Conservation (phyloP, 2,888 invertebrate species). For the Nymphalis urticae region DNA sequence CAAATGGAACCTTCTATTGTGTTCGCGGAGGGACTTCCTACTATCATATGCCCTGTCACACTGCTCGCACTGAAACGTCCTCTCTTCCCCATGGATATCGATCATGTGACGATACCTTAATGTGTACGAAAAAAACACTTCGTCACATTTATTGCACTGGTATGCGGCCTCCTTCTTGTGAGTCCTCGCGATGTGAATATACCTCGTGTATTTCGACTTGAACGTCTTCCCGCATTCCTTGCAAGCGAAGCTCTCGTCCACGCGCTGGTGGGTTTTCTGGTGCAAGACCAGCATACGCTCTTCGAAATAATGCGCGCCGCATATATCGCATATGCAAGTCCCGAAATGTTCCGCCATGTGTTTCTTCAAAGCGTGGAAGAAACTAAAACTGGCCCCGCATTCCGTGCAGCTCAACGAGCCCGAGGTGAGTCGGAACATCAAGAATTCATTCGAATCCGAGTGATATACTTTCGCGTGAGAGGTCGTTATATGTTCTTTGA, state of each 20-base stretch:
- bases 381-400: constrained; percentile 51
- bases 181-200: constrained; percentile 61
- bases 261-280: constrained; percentile 57
- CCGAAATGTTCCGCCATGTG: constrained; percentile 73
- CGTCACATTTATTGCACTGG: constrained; percentile 70
- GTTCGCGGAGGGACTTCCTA: constrained; percentile 66
- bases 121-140: constrained; percentile 64
- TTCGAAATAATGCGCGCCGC: constrained; percentile 75
- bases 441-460: constrained; percentile 52
- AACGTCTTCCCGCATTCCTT: constrained; percentile 72
- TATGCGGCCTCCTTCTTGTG: constrained; percentile 70
- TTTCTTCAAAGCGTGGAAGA: constrained; percentile 66
- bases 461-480: constrained; percentile 51
- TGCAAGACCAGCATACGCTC: constrained; percentile 70
- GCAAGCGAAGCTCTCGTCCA: constrained; percentile 74
- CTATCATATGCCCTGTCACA: constrained; percentile 71
- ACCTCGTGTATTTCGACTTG: constrained; percentile 66
- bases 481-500: constrained; percentile 55
- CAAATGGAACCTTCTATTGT: constrained; percentile 63
- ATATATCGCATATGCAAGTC: constrained; percentile 67
- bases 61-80: constrained; percentile 63
- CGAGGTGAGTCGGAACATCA: constrained; percentile 57
- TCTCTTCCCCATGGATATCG: constrained; percentile 61
- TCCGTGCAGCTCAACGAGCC: constrained; percentile 53
- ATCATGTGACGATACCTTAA: constrained; percentile 67